Conservation (phyloP, 2,888 invertebrate species). For the Hirtodrosophila confusa region DNA sequence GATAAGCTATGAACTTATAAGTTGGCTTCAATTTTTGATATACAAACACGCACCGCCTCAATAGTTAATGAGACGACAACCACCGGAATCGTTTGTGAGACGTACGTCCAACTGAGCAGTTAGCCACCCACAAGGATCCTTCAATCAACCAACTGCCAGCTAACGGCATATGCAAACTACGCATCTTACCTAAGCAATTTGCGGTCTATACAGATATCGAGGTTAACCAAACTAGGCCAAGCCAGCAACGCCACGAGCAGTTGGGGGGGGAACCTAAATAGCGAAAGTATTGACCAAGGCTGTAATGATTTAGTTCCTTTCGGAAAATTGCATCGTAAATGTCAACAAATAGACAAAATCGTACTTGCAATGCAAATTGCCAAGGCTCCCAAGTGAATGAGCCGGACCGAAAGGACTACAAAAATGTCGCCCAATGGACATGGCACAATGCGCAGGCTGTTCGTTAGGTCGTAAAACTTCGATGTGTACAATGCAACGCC, state of each 20-base stretch:
- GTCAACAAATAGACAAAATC: slow-evolving; percentile 57
- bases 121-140: neutral
- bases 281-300: slow-evolving; percentile 54
- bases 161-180: slow-evolving; percentile 4
- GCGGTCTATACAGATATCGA: slow-evolving; percentile 43
- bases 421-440: slow-evolving; percentile 29
- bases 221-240: slow-evolving; percentile 73
- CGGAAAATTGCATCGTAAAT: slow-evolving; percentile 69
- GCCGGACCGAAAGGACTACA: slow-evolving; percentile 30
- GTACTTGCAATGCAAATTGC: slow-evolving; percentile 37
- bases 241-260: slow-evolving; percentile 5
- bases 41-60: no score
- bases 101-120: neutral
- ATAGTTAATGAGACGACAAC: no score
- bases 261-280: slow-evolving; percentile 20
- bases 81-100: neutral
- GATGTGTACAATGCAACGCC: slow-evolving; percentile 53
- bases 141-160: neutral
- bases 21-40: no score
- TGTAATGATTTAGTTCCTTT: slow-evolving; percentile 59
- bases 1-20: no score
- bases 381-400: slow-evolving; percentile 38
- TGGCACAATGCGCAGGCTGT: slow-evolving; percentile 62
- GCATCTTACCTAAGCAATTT: slow-evolving; percentile 21
- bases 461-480: slow-evolving; percentile 72